phyloP scores from a whole-genome alignment of 2,888 invertebrate genomes.

The Andrena fulva region DNA sequence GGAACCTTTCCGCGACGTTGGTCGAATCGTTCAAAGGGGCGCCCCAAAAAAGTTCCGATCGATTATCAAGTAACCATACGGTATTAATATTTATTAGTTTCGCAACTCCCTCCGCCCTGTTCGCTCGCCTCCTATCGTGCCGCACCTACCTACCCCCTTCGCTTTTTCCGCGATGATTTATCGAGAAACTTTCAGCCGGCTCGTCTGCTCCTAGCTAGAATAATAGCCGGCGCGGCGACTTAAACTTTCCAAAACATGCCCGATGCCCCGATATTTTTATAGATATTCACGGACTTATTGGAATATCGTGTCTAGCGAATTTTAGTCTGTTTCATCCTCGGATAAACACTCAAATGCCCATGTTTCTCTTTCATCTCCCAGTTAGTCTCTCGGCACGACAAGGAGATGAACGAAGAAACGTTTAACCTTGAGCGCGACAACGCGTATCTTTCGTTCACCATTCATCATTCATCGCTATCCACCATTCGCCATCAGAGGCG shows the following conservation, averaged over 20 bases:
- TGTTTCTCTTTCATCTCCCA: too few relatives aligned
- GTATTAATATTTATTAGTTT: constrained; percentile 81
- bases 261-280: constrained; percentile 72
- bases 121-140: too few relatives aligned
- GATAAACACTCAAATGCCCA: background rate
- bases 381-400: too few relatives aligned
- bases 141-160: constrained; percentile 35
- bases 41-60: constrained; percentile 56
- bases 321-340: background rate
- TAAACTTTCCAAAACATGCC: too few relatives aligned
- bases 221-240: too few relatives aligned
- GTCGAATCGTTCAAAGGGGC: constrained; percentile 4
- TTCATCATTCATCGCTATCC: too few relatives aligned
- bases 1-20: too few relatives aligned
- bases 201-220: too few relatives aligned
- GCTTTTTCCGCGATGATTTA: constrained; percentile 76
- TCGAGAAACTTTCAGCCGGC: constrained; percentile 75
- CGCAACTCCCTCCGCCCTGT: constrained; percentile 67
- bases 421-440: too few relatives aligned
- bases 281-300: constrained; percentile 61
- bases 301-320: constrained; percentile 23
- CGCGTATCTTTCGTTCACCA: too few relatives aligned
- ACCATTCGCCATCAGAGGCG: background rate
- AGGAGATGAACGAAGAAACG: too few relatives aligned
- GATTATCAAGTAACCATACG: constrained; percentile 70